Base-by-base conservation (phyloP, 2,113 vertebrate species). In the Brienomyrus longianalis region DNA sequence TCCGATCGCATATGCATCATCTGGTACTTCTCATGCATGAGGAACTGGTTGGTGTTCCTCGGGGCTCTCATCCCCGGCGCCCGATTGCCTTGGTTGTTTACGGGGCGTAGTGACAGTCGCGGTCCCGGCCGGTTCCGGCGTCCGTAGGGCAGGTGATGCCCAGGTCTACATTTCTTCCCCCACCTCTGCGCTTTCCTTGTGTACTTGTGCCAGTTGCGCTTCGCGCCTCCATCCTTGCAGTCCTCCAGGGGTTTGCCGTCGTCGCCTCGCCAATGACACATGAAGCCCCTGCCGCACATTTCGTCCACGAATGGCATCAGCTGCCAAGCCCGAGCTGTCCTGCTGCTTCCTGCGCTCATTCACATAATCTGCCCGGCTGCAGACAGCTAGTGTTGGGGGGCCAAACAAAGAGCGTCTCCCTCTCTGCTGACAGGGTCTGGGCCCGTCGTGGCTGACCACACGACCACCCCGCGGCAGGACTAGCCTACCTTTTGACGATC, bases 21-120 rank as follows among this genome's bases (percentile, higher is more conserved):
- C 94, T 96, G 97, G 91, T 98, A 97, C 92, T 97, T 97, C 92
- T 98, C 97, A 19, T 95, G 94, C 97, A 98, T 98, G 52, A 98
- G 94, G 91, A 98, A 97, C 94, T 98, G 97, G 94, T 98, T 98
- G 88, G 97, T 98, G 95, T 98, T 97, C 91, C 96, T 95, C 2
- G 97, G 97, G 3, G 97, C 97, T 23, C 96, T 93, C 97, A 97
- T 98, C 6, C 97, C 97, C 62, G 95, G 94, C 0, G 96, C 96
- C 27, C 96, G 89, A 92, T 94, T 95, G 4, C 97, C 97, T 91
- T 95, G 92, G 1, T 97, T 80, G 85, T 97, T 97, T n/a, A 97
- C 94, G 3, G 97, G 97, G 35, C 97, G 95, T 70, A 97, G 93
- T 0, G 96, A 92, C 92, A 91, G 83, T 70, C 35, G 59, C 77